Evolutionary conservation across 2,888 invertebrate genomes (phyloP), one percentile per base, ranked within the genome.

Genomic region (Meta bourneti): DNA sequence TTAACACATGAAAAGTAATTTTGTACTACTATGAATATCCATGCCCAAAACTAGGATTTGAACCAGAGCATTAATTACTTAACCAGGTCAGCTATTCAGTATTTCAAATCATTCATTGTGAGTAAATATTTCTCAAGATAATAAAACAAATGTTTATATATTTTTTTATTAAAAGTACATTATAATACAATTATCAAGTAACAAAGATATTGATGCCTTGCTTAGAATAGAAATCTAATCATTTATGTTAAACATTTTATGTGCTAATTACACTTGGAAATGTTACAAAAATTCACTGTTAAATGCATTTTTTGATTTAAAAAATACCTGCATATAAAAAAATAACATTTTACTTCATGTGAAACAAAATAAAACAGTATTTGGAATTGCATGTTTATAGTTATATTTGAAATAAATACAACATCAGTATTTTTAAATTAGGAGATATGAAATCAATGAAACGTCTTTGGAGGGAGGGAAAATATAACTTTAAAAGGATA

Each of bases 161-260:
- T 74, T 74, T 84, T n/a, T 84, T 85, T 85, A 85, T 85, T 85
- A 85, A 85, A 85, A 85, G 71, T 85, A 85, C 85, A 85, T 34
- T 85, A 85, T 85, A 85, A 49, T 85, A 85, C 85, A 85, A 9
- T 74, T 75, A 85, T 85, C 77, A 85, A 77, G 61, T 85, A 75
- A 85, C 61, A 61, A 85, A 69, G 77, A 16, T 49, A 34, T 49
- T 69, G n/a, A 52, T 74, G 72, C 48, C 13, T 51, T 52, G 19
- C 19, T 48, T 83, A 20, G 19, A 34, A 19, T 74, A 72, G 74
- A 51, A 83, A 74, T 83, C 11, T 4, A 78, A 7, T n/a, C n/a
- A n/a, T 78, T 8, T 78, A 49, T n/a, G 77, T 51, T 48, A 16
- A 49, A 2, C n/a, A 78, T 61, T 61, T 61, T 16, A 16, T 61